Conservation (phyloP, 2,888 invertebrate species). For the Archips crataeganus region DNA sequence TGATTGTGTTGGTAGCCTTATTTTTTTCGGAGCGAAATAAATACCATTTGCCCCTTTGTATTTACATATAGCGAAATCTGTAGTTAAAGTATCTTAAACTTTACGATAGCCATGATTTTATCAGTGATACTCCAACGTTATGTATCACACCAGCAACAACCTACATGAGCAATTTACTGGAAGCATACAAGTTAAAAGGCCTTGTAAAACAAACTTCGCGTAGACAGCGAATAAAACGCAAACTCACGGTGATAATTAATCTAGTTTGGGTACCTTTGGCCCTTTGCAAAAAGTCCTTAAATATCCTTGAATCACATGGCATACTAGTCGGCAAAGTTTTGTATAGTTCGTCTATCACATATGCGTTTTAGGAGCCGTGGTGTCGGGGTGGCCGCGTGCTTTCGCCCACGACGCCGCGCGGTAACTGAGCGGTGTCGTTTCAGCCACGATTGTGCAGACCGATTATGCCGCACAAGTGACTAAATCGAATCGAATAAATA, state of each 20-base stretch:
- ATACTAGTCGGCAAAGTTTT: constrained; percentile 50
- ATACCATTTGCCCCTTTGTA: not conserved
- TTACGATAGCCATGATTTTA: not conserved
- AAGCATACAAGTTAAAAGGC: constrained; percentile 7
- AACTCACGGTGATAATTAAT: constrained; percentile 6
- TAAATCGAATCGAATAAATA: not conserved
- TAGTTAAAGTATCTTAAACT: not conserved
- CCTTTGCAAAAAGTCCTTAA: constrained; percentile 30
- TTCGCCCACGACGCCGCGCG: constrained; percentile 6
- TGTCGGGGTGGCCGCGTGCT: constrained; percentile 1
- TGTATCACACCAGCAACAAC: not conserved
- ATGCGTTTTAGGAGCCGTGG: constrained; percentile 44
- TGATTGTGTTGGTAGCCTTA: too few relatives aligned
- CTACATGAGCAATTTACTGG: constrained; percentile 6
- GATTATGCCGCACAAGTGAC: not conserved
- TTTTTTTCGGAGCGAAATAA: not conserved
- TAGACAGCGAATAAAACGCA: not conserved
- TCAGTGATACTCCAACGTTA: not conserved
- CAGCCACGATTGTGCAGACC: not conserved
- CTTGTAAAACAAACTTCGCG: not conserved
- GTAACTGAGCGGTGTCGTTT: constrained; percentile 19
- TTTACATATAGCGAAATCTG: too few relatives aligned
- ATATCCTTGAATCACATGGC: constrained; percentile 49
- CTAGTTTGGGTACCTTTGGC: constrained; percentile 36
- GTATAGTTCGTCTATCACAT: constrained; percentile 54